Base-by-base conservation (phyloP, 35 echinoderm and acorn worm genomes). In the Apostichopus parvimensis region DNA sequence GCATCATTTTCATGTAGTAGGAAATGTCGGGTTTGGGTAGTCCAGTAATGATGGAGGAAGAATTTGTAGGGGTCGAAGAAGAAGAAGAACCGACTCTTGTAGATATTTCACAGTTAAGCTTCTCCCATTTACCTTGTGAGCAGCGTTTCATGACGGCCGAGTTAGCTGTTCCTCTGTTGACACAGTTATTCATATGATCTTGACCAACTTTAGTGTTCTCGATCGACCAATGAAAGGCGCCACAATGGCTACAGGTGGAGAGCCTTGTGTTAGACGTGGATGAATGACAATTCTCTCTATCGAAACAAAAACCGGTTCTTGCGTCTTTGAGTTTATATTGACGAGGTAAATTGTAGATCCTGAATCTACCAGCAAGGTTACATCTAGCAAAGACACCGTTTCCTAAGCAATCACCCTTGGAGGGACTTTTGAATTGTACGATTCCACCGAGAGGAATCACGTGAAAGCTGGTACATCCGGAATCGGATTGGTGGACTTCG, bases 221-320 rank as follows among this genome's bases (percentile, higher is more conserved):
- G 14, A 88, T 75, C 6, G 86, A 88, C 86, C 86, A 88, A n/a
- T 88, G 86, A 45, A 88, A 75, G 13, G 86, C 86, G 9, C 86
- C 86, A 72, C 86, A 88, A 20, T 88, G 86, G 12, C 45, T 64
- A 4, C 86, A 88, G 34, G 23, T 26, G 61, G 8, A 88, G 8
- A 88, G 8, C 28, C 86, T 68, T 52, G 64, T 88, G 34, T 88
- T 88, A 9, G 86, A 88, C 34, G 21, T 26, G 24, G 62, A 88
- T 52, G 61, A 13, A 72, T 88, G 86, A 45, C 86, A 88, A 54
- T 88, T 66, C 57, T 88, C 86, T 20, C 86, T 64, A 57, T 88
- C 86, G 9, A 88, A 66, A 64, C 86, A 88, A 9, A 17, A 60
- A 1, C 86, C 62, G 9, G 60, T 34, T 6, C 6, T 2, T 4